Evolutionary conservation across 1,140 invertebrate genomes (phyloP).

Genomic region (Drosophila suzukii): DNA sequence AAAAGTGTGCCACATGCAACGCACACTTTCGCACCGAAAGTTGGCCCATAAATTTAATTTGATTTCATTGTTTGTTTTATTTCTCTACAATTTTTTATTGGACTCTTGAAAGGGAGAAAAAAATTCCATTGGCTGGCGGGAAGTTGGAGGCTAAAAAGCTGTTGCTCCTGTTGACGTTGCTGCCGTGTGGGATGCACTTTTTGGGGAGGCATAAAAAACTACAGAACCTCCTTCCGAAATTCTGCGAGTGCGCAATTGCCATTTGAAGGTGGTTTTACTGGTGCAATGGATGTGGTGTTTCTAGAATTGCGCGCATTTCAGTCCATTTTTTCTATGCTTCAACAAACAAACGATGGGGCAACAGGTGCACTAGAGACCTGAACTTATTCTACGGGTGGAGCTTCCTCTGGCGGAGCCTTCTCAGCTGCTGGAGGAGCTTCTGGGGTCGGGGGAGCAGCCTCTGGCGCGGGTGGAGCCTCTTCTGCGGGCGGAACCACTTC

Average conservation of each 20-base stretch:
- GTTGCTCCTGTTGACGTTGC: slow-evolving; percentile 28
- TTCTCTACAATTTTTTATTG: slow-evolving; percentile 28
- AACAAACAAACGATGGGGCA: slow-evolving; percentile 44
- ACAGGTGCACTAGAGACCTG: slow-evolving; percentile 53
- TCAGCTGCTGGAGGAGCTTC: slow-evolving; percentile 10
- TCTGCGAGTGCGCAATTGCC: slow-evolving; percentile 48
- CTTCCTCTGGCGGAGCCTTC: slow-evolving; percentile 7
- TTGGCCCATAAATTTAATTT: slow-evolving; percentile 43
- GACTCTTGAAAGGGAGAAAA: slow-evolving; percentile 22
- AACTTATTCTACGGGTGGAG: slow-evolving; percentile 13
- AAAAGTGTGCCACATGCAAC: slow-evolving; percentile 33
- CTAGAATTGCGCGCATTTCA: slow-evolving; percentile 34
- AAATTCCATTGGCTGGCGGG: slow-evolving; percentile 30
- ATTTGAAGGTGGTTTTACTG: slow-evolving; percentile 8
- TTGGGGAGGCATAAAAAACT: slow-evolving; percentile 35
- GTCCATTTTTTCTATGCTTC: slow-evolving; percentile 50
- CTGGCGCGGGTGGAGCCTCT: slow-evolving; percentile 18
- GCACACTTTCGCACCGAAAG: slow-evolving; percentile 11
- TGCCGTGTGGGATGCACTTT: slow-evolving; percentile 32
- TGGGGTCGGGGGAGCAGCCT: slow-evolving; percentile 1
- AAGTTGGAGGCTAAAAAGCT: slow-evolving; percentile 28
- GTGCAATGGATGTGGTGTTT: slow-evolving; percentile 2
- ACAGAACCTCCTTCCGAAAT: slow-evolving; percentile 19
- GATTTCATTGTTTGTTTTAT: slow-evolving; percentile 27
- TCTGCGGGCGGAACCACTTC: slow-evolving; percentile 1